Conservation (phyloP, 2,113 vertebrate genomes). For the Cynoglossus semilaevis region DNA sequence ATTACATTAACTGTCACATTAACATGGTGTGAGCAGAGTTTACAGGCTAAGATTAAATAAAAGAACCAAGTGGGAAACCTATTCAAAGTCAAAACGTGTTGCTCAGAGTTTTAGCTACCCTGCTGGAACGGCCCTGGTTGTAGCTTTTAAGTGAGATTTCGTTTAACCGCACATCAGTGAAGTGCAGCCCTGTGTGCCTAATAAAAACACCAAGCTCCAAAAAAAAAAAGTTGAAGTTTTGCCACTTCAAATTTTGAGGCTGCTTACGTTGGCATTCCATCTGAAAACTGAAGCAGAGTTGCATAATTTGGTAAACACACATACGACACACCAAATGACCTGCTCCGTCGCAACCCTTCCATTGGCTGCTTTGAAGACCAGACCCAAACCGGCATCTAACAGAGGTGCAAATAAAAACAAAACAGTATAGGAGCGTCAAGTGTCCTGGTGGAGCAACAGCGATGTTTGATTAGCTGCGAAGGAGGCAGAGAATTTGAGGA, state of each 20-base stretch:
- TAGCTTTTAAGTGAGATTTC: constrained; percentile 44
- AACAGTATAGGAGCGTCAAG: constrained; percentile 28
- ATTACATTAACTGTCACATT: too few species aligned
- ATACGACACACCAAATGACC: constrained; percentile 49
- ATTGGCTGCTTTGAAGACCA: constrained; percentile 63
- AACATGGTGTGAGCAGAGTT: too few species aligned
- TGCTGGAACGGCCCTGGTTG: constrained; percentile 36
- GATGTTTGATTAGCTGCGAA: constrained; percentile 53
- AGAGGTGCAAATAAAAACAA: constrained; percentile 52
- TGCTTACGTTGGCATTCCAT: constrained; percentile 76
- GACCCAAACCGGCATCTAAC: constrained; percentile 53
- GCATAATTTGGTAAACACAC: constrained; percentile 57
- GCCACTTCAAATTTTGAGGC: constrained; percentile 69
- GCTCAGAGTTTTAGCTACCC: constrained; percentile 16
- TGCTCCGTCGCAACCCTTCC: constrained; percentile 32
- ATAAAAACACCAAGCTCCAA: constrained; percentile 63
- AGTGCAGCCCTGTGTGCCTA: constrained; percentile 57
- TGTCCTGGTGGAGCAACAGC: constrained; percentile 17
- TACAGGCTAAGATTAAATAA: too few species aligned
- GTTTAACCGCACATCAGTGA: constrained; percentile 55
- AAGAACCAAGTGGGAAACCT: too few species aligned
- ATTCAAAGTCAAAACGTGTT: not conserved
- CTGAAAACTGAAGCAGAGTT: constrained; percentile 59
- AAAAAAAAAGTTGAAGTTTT: constrained; percentile 57
- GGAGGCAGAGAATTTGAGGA: constrained; percentile 2